These are phyloP conservation scores for Lophius piscatorius DNA, from an alignment of 2,113 vertebrate genomes.

Conservation along the genomic window DNA sequence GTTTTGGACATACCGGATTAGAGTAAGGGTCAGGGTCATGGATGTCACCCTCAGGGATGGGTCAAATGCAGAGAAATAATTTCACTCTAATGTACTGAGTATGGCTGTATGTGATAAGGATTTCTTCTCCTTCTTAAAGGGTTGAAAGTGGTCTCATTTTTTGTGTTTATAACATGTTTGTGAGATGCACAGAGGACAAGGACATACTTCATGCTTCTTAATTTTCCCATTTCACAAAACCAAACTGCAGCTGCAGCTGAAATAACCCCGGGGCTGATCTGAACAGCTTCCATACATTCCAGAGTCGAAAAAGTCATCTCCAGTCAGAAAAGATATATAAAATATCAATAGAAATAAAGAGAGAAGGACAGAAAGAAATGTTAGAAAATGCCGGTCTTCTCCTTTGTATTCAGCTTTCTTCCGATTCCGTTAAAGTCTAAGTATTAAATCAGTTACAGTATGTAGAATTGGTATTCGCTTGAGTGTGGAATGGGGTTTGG, in stretches of 20 bases:
- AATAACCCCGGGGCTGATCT: background rate
- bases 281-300: conserved; percentile 9
- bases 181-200: conserved; percentile 2
- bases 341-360: conserved; percentile 38
- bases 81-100: too few relatives aligned
- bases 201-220: conserved; percentile 9
- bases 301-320: conserved; percentile 41
- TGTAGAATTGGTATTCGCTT: conserved; percentile 70
- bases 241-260: background rate
- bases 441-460: conserved; percentile 70
- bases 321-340: conserved; percentile 27
- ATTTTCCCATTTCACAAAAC: conserved; percentile 28
- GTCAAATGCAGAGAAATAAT: too few relatives aligned
- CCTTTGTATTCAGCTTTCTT: conserved; percentile 63
- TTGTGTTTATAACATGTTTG: conserved; percentile 26
- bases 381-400: conserved; percentile 28
- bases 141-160: conserved; percentile 32
- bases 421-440: conserved; percentile 61
- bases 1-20: too few relatives aligned
- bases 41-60: too few relatives aligned
- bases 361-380: conserved; percentile 48
- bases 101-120: too few relatives aligned
- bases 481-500: conserved; percentile 59
- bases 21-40: too few relatives aligned
- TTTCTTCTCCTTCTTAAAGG: too few relatives aligned